Evolutionary conservation across 2,888 invertebrate species (phyloP), one percentile per base, ranked within the genome.

Genomic region (Oxyteleia sp.): DNA sequence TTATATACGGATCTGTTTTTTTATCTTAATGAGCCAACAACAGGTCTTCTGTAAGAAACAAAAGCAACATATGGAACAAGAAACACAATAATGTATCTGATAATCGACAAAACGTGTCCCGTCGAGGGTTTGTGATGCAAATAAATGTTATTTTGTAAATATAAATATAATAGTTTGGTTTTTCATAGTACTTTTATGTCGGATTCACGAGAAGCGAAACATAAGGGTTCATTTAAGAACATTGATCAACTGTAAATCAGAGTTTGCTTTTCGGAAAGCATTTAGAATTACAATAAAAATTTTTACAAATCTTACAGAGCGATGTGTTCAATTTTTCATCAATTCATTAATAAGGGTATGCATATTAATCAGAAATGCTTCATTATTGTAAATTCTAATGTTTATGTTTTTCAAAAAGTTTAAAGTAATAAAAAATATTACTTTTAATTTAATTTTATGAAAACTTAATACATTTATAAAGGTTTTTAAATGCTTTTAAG

Each of bases 111-210:
- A 20, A 45, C 45, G 47, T 53, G 43, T 53, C 32, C 23, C 18
- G 11, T 45, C 15, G 35, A 49, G 20, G 23, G 55, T 64, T 79
- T 79, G 63, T 79, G 63, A 79, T 71, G 57, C 64, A 49, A 79
- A 71, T 79, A 64, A 71, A 71, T 15, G 55, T 38, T 78, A 69
- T 45, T 71, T 79, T 71, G 63, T 79, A 79, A 55, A 64, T 64
- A 71, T 38, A 59, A n/a, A 59, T 49, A 55, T 38, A 1, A 23
- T 63, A 41, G 20, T 41, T 76, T 53, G 29, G 29, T 43, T 76
- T 61, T 41, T 53, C 16, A 47, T 57, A 29, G n/a, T 49, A 61
- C 18, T 68, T 53, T 68, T 51, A 13, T 23, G 38, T 47, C 23
- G 29, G 11, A 45, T 49, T 26, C 13, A 45, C 16, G 32, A 15